Percentiles rank a stretch among this genome's conserved stretches.
phyloP scores from a whole-genome alignment of 2,113 vertebrate genomes.

The Recurvirostra avosetta region DNA sequence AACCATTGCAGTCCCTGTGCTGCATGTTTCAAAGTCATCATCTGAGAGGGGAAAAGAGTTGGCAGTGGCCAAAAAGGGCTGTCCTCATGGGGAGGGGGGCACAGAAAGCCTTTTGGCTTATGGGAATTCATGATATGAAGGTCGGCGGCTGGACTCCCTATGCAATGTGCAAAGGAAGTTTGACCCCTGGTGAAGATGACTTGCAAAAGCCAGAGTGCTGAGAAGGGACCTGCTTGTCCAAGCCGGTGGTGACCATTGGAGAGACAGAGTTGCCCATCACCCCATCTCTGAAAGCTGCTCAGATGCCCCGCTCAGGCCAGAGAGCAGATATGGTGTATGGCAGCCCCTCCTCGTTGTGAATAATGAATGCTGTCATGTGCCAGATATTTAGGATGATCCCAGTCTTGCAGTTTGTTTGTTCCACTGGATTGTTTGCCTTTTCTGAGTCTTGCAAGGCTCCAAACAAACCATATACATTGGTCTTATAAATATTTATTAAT shows the following conservation, averaged over 20 bases:
- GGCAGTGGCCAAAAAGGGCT: not conserved
- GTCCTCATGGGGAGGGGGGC: not conserved
- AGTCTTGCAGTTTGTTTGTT: not conserved
- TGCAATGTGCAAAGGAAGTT: accelerated
- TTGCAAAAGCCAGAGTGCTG: not conserved
- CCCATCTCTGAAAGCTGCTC: not conserved
- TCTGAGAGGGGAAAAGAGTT: not conserved
- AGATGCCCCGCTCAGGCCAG: not conserved
- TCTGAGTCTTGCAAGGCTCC: constrained; percentile 17
- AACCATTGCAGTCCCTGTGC: not conserved
- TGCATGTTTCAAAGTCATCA: not conserved
- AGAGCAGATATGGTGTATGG: not conserved
- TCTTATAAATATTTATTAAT: constrained; percentile 46
- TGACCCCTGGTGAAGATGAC: not conserved
- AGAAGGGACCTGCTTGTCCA: not conserved
- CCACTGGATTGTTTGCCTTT: not conserved
- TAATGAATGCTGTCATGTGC: not conserved
- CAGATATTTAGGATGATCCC: not conserved
- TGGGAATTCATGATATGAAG: not conserved
- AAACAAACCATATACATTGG: not conserved
- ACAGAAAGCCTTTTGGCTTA: not conserved
- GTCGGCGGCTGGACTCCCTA: not conserved
- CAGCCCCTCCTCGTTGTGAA: not conserved
- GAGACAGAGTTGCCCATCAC: not conserved
- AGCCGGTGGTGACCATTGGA: not conserved